Evolutionary conservation across 2,113 vertebrate species (phyloP), one percentile per base, ranked within the genome.

Genomic region (Chascanopsetta lugubris): DNA sequence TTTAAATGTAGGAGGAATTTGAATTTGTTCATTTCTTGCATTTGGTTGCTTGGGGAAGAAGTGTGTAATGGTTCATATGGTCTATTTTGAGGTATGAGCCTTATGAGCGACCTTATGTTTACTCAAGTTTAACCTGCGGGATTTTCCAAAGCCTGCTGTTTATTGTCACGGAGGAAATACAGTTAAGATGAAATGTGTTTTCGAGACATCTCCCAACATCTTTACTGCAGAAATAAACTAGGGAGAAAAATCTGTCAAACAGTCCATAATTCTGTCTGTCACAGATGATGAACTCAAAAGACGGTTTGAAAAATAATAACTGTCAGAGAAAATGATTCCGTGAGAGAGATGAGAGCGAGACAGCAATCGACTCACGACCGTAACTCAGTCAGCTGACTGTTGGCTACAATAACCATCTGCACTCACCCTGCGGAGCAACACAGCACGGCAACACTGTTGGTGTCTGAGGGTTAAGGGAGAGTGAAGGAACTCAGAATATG

Each of bases 261-360:
- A 6, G n/a, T 4, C 49, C n/a, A 30, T 29, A 54, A 54, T 34
- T 54, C 32, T 11, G 8, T 32, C 29, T 32, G 18, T 54, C 50
- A 54, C 29, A 54, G 50, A 54, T 34, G 29, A 54, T 30, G 27
- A 51, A 30, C 49, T 30, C 27, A 51, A 51, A 20, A 30, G 27
- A 51, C 49, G 6, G 17, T 51, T 8, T 51, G 10, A 30, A 30
- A 51, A 51, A 51, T 29, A 30, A 27, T 48, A 25, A 25, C 22
- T 30, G 49, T 27, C 27, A 29, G 49, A 51, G 26, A 30, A 20
- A 30, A 51, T 51, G 27, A 20, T 51, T 29, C 27, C 30, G 27
- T 5, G 15, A 50, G 49, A 30, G 27, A 26, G 29, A 29, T 29
- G 17, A 29, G 8, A n/a, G 8, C 11, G 15, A 30, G 9, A 51